Base-by-base conservation (phyloP, 2,797 vertebrate genomes). In the Chelmon rostratus region DNA sequence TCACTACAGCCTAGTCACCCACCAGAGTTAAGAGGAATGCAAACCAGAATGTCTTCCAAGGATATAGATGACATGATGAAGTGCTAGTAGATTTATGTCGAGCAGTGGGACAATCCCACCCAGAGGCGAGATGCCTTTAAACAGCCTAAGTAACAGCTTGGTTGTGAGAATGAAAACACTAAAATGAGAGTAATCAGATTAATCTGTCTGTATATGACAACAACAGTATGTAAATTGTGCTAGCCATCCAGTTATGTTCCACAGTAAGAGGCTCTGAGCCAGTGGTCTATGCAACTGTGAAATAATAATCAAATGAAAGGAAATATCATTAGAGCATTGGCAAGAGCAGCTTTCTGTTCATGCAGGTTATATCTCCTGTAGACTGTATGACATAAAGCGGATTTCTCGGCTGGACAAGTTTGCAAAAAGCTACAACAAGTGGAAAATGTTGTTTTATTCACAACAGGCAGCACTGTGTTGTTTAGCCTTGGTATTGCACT, bases 51-150 rank as follows among this genome's bases (percentile, higher is more conserved):
- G 12, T 56, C 54, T 47, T 78, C 67, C 49, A 80, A 74, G 16
- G 42, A 49, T 56, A 68, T 15, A 53, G 50, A 56, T 18, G 38
- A 71, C 47, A 71, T 72, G 76, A 79, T 78, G 66, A 75, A 58
- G 66, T 67, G 56, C 42, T 25, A 2, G 59, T 71, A 37, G 71
- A 78, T 71, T 85, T 53, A 85, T 78, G 54, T 23, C 62, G 68
- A 54, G 56, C 56, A 28, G 40, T 25, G 50, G 57, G 54, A 81
- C 74, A 49, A 70, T 77, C 65, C 65, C 73, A 58, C 73, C 52
- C 47, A 66, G 47, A 69, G 58, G 35, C 8, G 8, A 59, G 65
- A 59, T 47, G 65, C 25, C 61, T 57, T 52, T 58, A 76, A 72
- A 66, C n/a, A 5, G 16, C 28, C 31, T 47, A 47, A 33, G 44